phyloP scores from a whole-genome alignment of 2,888 invertebrate species.

The Mechanitis mazaeus region DNA sequence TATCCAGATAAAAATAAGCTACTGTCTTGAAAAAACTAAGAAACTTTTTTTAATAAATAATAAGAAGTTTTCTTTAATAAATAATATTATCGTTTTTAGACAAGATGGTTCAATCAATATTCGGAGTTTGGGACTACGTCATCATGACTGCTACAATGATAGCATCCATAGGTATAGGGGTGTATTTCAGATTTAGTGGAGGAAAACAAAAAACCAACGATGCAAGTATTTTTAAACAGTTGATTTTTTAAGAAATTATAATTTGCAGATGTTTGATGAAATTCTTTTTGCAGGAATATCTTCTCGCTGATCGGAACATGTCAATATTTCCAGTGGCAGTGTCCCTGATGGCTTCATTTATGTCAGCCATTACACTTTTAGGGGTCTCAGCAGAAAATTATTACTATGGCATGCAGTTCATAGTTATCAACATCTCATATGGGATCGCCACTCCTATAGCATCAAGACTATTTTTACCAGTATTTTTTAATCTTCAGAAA shows the following conservation, averaged over 20 bases:
- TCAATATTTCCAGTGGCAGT: constrained; percentile 88
- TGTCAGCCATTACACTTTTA: constrained; percentile 93
- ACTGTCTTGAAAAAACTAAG: too few species aligned
- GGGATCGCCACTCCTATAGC: constrained; percentile 85
- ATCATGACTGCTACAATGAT: constrained; percentile 83
- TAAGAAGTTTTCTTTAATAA: too few species aligned
- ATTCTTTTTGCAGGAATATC: constrained; percentile 81
- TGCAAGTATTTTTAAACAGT: constrained; percentile 55
- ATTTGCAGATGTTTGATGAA: neutral
- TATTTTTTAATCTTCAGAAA: constrained; percentile 88
- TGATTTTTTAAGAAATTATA: too few species aligned
- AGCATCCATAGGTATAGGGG: constrained; percentile 85
- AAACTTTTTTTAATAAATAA: too few species aligned
- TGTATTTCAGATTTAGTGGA: constrained; percentile 90
- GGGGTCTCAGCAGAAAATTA: constrained; percentile 94
- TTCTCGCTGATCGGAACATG: constrained; percentile 89
- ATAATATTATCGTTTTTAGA: neutral
- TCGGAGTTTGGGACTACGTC: constrained; percentile 84
- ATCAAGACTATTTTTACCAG: constrained; percentile 87
- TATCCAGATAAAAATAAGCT: too few species aligned
- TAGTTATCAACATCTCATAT: constrained; percentile 86
- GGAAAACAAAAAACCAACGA: constrained; percentile 89
- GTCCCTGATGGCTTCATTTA: constrained; percentile 94
- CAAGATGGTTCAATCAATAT: constrained; percentile 53
- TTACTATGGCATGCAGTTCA: constrained; percentile 87